A percentile compares a stretch with the other conserved stretches of the same genome.
These are phyloP conservation scores for Ciconia stormi DNA, from an alignment of 2,113 vertebrate genomes.

Conservation along the genomic window DNA sequence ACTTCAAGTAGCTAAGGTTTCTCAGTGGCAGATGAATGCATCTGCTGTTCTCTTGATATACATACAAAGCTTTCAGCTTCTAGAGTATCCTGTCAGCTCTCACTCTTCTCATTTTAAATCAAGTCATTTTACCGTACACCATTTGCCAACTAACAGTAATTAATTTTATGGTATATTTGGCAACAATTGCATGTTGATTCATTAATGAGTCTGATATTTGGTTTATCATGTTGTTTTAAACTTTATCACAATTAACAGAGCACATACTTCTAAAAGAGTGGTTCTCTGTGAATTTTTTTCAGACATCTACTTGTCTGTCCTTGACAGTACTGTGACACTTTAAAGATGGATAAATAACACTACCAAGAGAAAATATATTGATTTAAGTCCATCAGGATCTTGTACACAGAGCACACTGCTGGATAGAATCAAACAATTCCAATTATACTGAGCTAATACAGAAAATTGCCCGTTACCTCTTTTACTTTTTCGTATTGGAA, in stretches of 20 bases:
- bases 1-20: background rate
- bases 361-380: background rate
- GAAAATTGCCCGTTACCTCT: background rate
- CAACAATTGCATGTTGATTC: constrained; percentile 48
- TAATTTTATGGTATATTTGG: constrained; percentile 74
- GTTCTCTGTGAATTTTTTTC: background rate
- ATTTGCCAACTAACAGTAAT: constrained; percentile 73
- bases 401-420: background rate
- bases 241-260: constrained; percentile 65
- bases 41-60: constrained; percentile 5
- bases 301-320: background rate
- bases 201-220: constrained; percentile 69
- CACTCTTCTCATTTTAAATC: constrained; percentile 24
- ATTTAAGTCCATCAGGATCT: background rate
- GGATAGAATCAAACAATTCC: background rate
- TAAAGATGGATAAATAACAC: background rate
- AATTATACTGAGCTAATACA: background rate
- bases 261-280: background rate
- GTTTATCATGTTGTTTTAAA: constrained; percentile 63
- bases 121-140: constrained; percentile 19
- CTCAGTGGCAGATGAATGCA: constrained; percentile 11
- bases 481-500: background rate
- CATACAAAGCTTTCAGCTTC: background rate
- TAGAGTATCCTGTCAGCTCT: constrained; percentile 24
- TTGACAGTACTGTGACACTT: background rate